phyloP scores from a whole-genome alignment of 2,888 invertebrate genomes.

The Xestia rhomboidea region DNA sequence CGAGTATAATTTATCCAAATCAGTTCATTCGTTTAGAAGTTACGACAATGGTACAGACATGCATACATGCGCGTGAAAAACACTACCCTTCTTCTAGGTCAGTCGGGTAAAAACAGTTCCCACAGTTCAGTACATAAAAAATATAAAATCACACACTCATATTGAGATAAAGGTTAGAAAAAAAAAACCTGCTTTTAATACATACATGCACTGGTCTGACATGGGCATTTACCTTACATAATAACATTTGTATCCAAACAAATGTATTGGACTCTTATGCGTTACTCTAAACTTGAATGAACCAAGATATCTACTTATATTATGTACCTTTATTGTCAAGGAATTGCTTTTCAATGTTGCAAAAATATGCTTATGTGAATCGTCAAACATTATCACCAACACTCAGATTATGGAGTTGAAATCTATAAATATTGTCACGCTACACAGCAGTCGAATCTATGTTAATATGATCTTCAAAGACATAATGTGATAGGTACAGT shows the following conservation, averaged over 20 bases:
- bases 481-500: not conserved
- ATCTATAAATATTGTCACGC: slow-evolving; percentile 1
- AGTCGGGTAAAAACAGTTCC: not conserved
- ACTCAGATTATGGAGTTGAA: not conserved
- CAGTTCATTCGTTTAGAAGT: no score
- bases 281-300: not conserved
- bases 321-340: not conserved
- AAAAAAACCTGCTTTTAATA: not conserved
- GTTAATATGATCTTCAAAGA: not conserved
- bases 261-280: not conserved
- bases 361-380: not conserved
- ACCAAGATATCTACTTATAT: not conserved
- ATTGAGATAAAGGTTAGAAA: no score
- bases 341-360: slow-evolving; percentile 15
- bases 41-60: no score
- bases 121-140: not conserved
- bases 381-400: not conserved
- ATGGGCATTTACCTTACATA: not conserved
- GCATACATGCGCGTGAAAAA: no score
- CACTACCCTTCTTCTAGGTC: no score
- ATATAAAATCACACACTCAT: not conserved
- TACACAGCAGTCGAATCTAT: not conserved
- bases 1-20: no score
- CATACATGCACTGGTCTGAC: not conserved
- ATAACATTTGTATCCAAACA: not conserved